Conservation (phyloP, 1,140 invertebrate species). For the Drosophila jambulina region DNA sequence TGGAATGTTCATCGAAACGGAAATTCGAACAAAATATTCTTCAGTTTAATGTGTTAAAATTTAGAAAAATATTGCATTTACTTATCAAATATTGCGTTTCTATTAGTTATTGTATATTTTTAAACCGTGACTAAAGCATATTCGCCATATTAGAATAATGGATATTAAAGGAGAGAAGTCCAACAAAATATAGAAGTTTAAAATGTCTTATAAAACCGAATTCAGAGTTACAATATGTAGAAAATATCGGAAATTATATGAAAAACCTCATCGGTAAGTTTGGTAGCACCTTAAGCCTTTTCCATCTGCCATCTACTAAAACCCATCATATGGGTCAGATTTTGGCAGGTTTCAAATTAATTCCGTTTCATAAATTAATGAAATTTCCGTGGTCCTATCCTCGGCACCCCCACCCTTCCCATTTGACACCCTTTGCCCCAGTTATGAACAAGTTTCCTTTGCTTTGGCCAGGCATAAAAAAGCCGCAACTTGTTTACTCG, state of each 20-base stretch:
- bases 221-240: too few relatives aligned
- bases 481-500: conserved; percentile 62
- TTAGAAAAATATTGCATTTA: too few relatives aligned
- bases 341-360: conserved; percentile 18
- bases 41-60: too few relatives aligned
- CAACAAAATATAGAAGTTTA: not conserved
- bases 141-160: too few relatives aligned
- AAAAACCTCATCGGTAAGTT: too few relatives aligned
- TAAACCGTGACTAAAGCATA: too few relatives aligned
- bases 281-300: not conserved
- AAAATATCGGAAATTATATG: too few relatives aligned
- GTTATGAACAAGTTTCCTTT: conserved; percentile 44
- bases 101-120: too few relatives aligned
- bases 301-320: not conserved
- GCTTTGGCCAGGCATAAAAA: conserved; percentile 50
- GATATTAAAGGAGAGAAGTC: not conserved
- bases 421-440: conserved; percentile 29
- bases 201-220: too few relatives aligned
- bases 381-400: conserved; percentile 12
- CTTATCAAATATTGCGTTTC: too few relatives aligned
- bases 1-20: too few relatives aligned
- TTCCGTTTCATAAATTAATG: conserved; percentile 49
- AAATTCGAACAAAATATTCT: too few relatives aligned
- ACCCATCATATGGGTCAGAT: not conserved
- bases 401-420: not conserved